Conservation (phyloP, 2,113 vertebrate species). For the Acrocephalus kingi region DNA sequence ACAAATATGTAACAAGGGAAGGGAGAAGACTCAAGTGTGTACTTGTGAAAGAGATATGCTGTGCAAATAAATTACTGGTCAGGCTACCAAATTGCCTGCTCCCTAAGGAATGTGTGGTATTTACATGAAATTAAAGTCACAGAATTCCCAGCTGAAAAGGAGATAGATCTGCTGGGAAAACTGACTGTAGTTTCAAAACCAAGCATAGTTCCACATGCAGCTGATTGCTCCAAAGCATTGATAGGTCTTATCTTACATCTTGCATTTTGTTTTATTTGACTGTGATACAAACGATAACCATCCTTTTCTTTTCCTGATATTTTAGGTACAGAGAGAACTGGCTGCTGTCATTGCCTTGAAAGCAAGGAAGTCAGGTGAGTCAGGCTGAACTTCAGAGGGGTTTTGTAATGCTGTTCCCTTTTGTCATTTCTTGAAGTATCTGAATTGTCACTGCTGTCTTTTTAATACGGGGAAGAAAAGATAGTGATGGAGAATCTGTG, state of each 20-base stretch:
- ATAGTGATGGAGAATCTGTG: neutral
- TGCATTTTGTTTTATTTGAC: neutral
- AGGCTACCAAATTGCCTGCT: neutral
- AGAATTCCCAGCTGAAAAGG: neutral
- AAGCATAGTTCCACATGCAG: neutral
- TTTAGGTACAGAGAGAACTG: constrained; percentile 92
- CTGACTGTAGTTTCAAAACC: neutral
- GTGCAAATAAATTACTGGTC: neutral
- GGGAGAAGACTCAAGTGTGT: neutral
- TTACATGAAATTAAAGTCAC: neutral
- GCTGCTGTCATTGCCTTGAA: constrained; percentile 93
- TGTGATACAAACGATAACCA: neutral
- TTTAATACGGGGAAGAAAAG: neutral
- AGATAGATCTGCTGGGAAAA: neutral
- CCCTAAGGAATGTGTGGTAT: neutral
- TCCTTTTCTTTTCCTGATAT: constrained; percentile 46
- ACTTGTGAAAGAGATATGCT: neutral
- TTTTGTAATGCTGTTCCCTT: neutral
- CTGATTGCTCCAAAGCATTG: neutral
- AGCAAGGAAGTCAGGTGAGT: constrained; percentile 94
- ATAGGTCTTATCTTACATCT: neutral
- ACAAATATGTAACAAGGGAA: neutral
- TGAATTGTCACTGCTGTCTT: neutral
- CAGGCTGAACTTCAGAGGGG: neutral
- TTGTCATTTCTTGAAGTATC: neutral